These are phyloP conservation scores for Eueremaeus valkanovi DNA, from an alignment of 2,888 invertebrate species.

Conservation along the genomic window DNA sequence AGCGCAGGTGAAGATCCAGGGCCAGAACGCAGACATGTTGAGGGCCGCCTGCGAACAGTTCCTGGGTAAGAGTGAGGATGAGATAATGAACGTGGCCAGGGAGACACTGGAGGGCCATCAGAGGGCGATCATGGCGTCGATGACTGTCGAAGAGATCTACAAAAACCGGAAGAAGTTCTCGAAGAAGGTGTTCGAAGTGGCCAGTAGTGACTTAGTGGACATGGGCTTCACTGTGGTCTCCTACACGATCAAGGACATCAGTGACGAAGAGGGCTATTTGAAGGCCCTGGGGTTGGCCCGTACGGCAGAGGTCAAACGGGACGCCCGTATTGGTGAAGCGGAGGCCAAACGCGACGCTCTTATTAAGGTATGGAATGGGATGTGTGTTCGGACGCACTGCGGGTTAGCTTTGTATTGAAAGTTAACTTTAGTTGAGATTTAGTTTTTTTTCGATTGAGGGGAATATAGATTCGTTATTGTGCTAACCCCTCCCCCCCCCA, in stretches of 20 bases:
- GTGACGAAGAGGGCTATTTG: conserved; percentile 92
- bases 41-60: conserved; percentile 90
- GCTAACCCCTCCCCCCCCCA: too few species aligned
- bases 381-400: conserved; percentile 80
- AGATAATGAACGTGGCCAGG: conserved; percentile 84
- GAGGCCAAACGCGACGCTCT: conserved; percentile 85
- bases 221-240: conserved; percentile 96
- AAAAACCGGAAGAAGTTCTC: conserved; percentile 94
- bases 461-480: too few species aligned
- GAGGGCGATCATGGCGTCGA: conserved; percentile 91
- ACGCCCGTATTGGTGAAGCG: conserved; percentile 94
- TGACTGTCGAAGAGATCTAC: conserved; percentile 95
- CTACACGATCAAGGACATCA: conserved; percentile 87
- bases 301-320: conserved; percentile 89
- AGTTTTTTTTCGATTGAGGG: too few species aligned
- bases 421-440: too few species aligned
- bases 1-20: conserved; percentile 76
- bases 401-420: too few species aligned
- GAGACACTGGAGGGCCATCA: conserved; percentile 91
- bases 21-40: conserved; percentile 82
- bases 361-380: too few species aligned
- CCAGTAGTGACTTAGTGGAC: conserved; percentile 88
- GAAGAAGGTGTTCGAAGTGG: conserved; percentile 85
- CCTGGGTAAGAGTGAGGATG: conserved; percentile 77
- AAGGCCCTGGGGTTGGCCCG: conserved; percentile 87